A percentile compares a stretch with the other conserved stretches of the same genome.
Evolutionary conservation across 2,888 invertebrate species (phyloP).

Genomic region (Chalcosyrphus nemorum): DNA sequence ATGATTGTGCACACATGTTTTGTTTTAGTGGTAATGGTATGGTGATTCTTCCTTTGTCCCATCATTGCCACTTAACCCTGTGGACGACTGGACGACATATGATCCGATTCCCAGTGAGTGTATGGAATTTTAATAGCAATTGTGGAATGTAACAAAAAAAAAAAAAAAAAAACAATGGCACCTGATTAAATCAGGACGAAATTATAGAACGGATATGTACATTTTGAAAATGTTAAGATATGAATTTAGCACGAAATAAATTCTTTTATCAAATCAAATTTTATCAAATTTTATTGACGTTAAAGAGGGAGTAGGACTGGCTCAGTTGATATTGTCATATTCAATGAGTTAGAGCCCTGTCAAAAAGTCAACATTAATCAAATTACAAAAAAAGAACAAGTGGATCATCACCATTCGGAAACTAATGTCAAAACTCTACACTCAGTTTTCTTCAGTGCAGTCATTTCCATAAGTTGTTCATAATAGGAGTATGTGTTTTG

Average conservation of each 20-base stretch:
- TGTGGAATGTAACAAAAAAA: constrained; percentile 32
- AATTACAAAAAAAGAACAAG: too few species aligned
- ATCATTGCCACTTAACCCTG: constrained; percentile 13
- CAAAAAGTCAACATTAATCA: too few species aligned
- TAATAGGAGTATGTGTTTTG: too few species aligned
- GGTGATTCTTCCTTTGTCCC: constrained; percentile 43
- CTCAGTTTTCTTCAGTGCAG: too few species aligned
- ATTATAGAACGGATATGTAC: constrained; percentile 21
- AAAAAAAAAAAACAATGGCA: constrained; percentile 29
- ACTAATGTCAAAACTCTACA: too few species aligned
- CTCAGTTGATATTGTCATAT: too few species aligned
- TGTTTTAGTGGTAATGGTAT: constrained; percentile 55
- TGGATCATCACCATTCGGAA: too few species aligned
- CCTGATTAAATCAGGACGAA: constrained; percentile 43
- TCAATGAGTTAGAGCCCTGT: too few species aligned
- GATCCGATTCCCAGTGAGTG: constrained; percentile 57
- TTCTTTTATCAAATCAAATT: too few species aligned
- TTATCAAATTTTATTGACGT: too few species aligned
- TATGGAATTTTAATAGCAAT: constrained; percentile 52
- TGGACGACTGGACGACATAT: constrained; percentile 44
- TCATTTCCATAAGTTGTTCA: too few species aligned
- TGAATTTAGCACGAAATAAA: too few species aligned
- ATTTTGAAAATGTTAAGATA: not conserved
- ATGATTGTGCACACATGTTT: constrained; percentile 64
- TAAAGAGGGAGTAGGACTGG: not conserved